A percentile compares a stretch with the other conserved stretches of the same genome.
phyloP scores from a whole-genome alignment of 2,113 vertebrate species.

The Macrotis lagotis region DNA sequence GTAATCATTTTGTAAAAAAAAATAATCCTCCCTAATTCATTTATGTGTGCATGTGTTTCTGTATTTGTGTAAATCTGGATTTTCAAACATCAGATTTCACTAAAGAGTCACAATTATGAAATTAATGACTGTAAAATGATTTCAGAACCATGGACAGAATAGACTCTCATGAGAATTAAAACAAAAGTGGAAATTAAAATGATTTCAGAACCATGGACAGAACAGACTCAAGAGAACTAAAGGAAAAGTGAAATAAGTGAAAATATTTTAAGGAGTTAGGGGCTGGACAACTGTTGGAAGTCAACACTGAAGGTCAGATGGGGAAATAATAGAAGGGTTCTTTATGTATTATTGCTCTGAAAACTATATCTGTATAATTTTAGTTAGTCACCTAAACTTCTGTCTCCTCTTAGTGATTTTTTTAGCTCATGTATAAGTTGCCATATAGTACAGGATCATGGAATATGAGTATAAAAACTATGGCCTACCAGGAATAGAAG shows the following conservation, averaged over 20 bases:
- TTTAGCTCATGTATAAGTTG: constrained; percentile 7
- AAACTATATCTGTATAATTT: constrained; percentile 28
- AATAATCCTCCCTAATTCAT: neutral
- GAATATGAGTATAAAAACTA: neutral
- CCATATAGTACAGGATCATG: constrained; percentile 16
- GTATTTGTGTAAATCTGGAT: neutral
- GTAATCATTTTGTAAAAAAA: neutral
- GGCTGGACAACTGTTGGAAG: constrained; percentile 11
- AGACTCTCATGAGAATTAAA: neutral
- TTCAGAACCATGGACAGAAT: constrained; percentile 67
- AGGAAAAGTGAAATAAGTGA: neutral
- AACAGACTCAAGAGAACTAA: neutral
- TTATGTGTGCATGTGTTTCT: neutral
- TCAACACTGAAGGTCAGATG: neutral
- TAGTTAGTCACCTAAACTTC: neutral
- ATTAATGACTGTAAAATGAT: neutral
- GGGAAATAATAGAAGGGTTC: neutral
- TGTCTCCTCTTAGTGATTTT: neutral
- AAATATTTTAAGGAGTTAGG: constrained; percentile 1
- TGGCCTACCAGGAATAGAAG: neutral
- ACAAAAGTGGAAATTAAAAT: neutral
- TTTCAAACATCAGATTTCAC: neutral
- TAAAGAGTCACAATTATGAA: neutral
- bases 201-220: constrained; percentile 67
- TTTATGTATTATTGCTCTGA: neutral